Conservation (phyloP, 2,113 vertebrate genomes). For the Orientallactaga bullata region DNA sequence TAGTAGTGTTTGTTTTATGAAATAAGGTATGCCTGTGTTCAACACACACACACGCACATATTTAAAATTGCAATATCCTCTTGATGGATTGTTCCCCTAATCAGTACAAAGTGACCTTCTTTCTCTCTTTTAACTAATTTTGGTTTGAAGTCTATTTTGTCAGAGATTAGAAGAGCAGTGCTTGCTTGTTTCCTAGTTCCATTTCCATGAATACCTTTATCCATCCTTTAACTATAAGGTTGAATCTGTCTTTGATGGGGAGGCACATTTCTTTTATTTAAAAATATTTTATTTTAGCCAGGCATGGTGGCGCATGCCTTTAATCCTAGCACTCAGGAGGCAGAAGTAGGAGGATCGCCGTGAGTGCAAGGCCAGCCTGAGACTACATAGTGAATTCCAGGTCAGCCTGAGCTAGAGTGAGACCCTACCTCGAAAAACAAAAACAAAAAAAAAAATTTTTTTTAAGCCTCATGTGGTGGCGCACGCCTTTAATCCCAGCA, state of each 20-base stretch:
- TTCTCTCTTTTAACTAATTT: neutral
- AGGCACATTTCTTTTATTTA: neutral
- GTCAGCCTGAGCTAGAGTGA: too few species aligned
- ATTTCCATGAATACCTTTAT: neutral
- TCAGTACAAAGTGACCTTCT: neutral
- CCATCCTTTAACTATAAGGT: neutral
- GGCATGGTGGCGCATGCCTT: too few species aligned
- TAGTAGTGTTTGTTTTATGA: neutral
- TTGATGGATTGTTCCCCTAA: neutral
- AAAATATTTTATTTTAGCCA: too few species aligned
- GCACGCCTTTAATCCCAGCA: too few species aligned
- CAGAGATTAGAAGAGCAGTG: neutral
- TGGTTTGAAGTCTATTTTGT: neutral
- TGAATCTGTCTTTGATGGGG: neutral
- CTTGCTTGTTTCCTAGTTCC: neutral
- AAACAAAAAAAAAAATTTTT: too few species aligned
- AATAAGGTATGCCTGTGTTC: neutral
- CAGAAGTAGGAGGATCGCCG: too few species aligned
- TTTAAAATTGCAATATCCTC: neutral
- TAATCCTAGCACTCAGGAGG: too few species aligned
- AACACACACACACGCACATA: neutral
- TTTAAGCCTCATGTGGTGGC: too few species aligned
- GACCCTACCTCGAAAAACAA: too few species aligned
- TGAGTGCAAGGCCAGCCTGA: too few species aligned
- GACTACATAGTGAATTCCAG: too few species aligned